Evolutionary conservation across 2,888 invertebrate genomes (phyloP), one percentile per base, ranked within the genome.

Genomic region (Ormyrus labotus): DNA sequence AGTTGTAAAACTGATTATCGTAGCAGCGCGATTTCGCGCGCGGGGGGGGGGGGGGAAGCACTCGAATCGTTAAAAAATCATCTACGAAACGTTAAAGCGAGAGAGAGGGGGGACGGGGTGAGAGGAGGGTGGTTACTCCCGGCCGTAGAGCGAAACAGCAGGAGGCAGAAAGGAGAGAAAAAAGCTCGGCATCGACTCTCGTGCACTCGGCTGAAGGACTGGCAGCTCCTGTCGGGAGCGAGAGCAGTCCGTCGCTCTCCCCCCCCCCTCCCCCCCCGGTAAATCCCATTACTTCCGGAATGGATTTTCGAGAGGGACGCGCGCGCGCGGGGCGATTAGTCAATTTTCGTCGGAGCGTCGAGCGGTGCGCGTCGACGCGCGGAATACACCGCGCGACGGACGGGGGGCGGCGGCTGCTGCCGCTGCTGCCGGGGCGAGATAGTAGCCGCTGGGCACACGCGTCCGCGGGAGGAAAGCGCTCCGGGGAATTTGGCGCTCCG

Each of bases 201-300:
- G 13, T 64, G 48, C 50, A 50, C 11, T 13, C 5, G 8, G 13
- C 34, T 4, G 2, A 48, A 64, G 19, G 34, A 34, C 45, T 7
- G 34, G 11, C 19, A 10, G 34, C 50, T 5, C 11, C 19, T 19
- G 51, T 71, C n/a, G 34, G 34, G 3, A 19, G 19, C 19, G 19
- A 2, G 34, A 34, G 34, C 34, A 34, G 34, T 34, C 34, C 4
- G 34, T 34, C 48, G 13, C 13, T 47, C 63, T n/a, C 53, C 34
- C 34, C 61, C 48, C 50, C 61, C 48, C 50, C 63, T n/a, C 67
- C 34, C 34, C 61, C 48, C 50, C 0, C 13, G 13, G 60, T 51
- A 69, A 74, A 74, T 79, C 70, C 68, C 70, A 53, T 70, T 64
- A 68, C 64, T 69, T 74, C 74, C 74, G 64, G 57, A 70, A 80